Conservation (phyloP, 2,113 vertebrate genomes). For the Hystrix cristata region DNA sequence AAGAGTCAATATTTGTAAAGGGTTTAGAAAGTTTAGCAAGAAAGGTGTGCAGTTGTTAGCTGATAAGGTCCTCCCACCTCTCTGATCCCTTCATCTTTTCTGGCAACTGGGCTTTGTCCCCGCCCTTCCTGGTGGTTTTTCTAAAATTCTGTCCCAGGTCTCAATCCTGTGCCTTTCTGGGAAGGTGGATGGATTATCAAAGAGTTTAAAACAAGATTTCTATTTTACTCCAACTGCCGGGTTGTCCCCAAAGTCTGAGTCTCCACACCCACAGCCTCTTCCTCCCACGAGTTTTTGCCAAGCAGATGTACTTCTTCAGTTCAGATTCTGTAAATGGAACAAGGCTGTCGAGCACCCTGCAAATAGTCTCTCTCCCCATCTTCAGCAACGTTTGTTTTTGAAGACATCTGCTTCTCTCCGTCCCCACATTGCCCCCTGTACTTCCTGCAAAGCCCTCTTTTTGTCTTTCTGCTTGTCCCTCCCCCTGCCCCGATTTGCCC, state of each 20-base stretch:
- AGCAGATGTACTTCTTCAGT: not conserved
- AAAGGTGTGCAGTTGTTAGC: not conserved
- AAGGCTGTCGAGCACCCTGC: not conserved
- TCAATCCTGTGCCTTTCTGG: not conserved
- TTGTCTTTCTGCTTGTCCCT: not conserved
- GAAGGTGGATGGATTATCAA: not conserved
- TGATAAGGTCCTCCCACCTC: not conserved
- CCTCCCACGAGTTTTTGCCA: not conserved
- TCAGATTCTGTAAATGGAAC: not conserved
- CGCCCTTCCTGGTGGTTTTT: not conserved
- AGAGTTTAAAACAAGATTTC: not conserved
- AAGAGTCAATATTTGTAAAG: conserved; percentile 23
- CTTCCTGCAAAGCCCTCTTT: not conserved
- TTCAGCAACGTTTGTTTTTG: not conserved
- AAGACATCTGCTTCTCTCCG: not conserved
- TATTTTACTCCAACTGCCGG: not conserved
- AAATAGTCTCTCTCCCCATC: not conserved
- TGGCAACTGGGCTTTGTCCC: not conserved
- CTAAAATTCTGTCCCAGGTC: not conserved
- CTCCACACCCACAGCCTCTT: not conserved
- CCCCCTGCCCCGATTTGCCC: not conserved
- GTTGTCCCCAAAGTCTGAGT: not conserved
- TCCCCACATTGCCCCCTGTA: too few relatives aligned
- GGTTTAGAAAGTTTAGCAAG: not conserved
- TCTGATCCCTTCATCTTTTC: not conserved